phyloP scores from a whole-genome alignment of 2,888 invertebrate genomes.

The Dioctria linearis region DNA sequence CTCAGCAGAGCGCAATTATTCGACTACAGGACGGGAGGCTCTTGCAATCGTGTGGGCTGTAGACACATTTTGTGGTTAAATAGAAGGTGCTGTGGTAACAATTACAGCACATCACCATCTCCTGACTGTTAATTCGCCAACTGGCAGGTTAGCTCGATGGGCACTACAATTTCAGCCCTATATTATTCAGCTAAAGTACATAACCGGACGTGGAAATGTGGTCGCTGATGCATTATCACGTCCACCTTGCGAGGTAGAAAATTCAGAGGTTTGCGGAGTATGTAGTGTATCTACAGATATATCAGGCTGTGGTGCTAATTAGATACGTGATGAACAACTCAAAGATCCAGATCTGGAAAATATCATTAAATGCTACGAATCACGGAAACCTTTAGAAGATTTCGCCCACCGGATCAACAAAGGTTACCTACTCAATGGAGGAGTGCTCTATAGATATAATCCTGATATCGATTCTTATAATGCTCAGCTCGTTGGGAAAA shows the following conservation, averaged over 20 bases:
- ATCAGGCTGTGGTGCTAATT: slow-evolving; percentile 2
- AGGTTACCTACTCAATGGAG: slow-evolving; percentile 50
- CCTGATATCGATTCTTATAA: no score
- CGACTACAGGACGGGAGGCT: no score
- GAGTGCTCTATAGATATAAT: no score
- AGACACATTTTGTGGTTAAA: slow-evolving; percentile 56
- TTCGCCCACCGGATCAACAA: slow-evolving; percentile 51
- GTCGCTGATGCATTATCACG: neutral
- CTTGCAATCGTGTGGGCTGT: no score
- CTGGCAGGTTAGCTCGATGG: no score
- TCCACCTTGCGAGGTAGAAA: neutral
- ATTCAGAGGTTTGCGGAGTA: neutral
- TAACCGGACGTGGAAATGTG: neutral
- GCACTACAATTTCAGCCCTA: no score
- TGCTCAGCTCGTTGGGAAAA: no score
- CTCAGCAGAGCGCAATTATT: no score
- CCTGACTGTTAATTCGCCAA: neutral
- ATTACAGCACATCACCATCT: slow-evolving; percentile 48
- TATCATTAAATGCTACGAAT: slow-evolving; percentile 33
- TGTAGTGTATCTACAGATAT: slow-evolving; percentile 19
- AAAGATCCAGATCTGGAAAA: no score
- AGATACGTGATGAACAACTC: no score
- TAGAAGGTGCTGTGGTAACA: slow-evolving; percentile 47
- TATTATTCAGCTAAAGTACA: neutral
- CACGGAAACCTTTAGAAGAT: slow-evolving; percentile 54